Evolutionary conservation across 2,888 invertebrate species (phyloP).

Genomic region (Drosophila infuscata): DNA sequence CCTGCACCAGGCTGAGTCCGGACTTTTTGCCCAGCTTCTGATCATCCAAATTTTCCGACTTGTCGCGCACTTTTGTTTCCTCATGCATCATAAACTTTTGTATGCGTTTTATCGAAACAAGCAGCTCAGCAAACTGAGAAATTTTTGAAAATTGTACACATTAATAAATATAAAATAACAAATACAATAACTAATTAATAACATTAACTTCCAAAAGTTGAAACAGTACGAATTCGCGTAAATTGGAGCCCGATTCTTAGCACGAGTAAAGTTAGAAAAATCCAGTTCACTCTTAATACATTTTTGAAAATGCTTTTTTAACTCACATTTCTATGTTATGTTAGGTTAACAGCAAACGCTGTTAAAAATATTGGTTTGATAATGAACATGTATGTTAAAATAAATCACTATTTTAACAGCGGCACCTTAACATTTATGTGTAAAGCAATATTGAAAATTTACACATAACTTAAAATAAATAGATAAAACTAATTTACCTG

Average conservation of each 20-base stretch:
- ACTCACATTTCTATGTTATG: neutral
- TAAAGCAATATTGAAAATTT: neutral
- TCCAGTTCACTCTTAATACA: fast-evolving
- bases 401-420: neutral
- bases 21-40: constrained; percentile 53
- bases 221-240: neutral
- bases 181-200: neutral
- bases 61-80: constrained; percentile 86
- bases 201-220: neutral
- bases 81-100: constrained; percentile 88
- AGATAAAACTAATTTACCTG: constrained; percentile 72
- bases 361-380: neutral
- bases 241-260: neutral
- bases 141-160: neutral
- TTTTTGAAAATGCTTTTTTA: neutral
- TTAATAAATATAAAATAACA: neutral
- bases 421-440: neutral
- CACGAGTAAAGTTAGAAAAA: no score
- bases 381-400: neutral
- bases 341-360: neutral
- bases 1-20: constrained; percentile 61
- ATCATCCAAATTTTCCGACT: constrained; percentile 72
- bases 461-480: neutral
- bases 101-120: constrained; percentile 87
- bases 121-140: constrained; percentile 86